Evolutionary conservation across 2,113 vertebrate species (phyloP).

Genomic region (Falco punctatus): DNA sequence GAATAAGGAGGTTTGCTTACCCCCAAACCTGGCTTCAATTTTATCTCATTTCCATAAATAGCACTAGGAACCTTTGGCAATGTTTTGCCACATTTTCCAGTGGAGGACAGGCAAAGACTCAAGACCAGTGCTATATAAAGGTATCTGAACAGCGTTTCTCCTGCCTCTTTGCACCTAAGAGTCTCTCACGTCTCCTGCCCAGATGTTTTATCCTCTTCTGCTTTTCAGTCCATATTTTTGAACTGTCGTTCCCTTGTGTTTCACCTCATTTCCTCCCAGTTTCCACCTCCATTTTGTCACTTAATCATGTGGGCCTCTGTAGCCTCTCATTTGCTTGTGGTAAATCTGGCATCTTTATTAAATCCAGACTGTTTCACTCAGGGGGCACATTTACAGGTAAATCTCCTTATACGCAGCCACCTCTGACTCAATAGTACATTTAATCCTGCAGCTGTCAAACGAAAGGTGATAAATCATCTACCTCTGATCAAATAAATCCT

Average conservation of each 20-base stretch:
- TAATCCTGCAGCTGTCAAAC: conserved; percentile 18
- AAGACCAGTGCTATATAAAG: not conserved
- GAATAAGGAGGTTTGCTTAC: conserved; percentile 44
- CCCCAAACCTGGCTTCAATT: conserved; percentile 68
- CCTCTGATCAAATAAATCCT: not conserved
- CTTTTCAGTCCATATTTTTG: conserved; percentile 5
- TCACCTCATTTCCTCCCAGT: conserved; percentile 51
- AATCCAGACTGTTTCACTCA: conserved; percentile 59
- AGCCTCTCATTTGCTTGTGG: conserved; percentile 56
- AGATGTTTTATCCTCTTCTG: conserved; percentile 2
- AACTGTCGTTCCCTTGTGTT: conserved; percentile 30
- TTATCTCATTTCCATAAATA: conserved; percentile 70
- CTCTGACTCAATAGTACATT: conserved; percentile 16
- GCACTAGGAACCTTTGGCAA: conserved; percentile 49
- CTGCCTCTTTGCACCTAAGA: not conserved
- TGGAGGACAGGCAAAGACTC: conserved; percentile 1
- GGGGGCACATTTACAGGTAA: conserved; percentile 52
- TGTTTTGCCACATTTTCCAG: conserved; percentile 45
- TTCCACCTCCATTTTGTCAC: conserved; percentile 60
- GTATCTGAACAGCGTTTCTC: not conserved
- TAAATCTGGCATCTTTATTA: conserved; percentile 62
- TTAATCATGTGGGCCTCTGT: conserved; percentile 10
- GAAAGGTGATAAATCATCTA: conserved; percentile 29
- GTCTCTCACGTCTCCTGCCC: not conserved
- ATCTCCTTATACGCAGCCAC: conserved; percentile 39